Evolutionary conservation across 2,888 invertebrate genomes (phyloP), one percentile per base, ranked within the genome.

Genomic region (Caenorhabditis drosophilae): DNA sequence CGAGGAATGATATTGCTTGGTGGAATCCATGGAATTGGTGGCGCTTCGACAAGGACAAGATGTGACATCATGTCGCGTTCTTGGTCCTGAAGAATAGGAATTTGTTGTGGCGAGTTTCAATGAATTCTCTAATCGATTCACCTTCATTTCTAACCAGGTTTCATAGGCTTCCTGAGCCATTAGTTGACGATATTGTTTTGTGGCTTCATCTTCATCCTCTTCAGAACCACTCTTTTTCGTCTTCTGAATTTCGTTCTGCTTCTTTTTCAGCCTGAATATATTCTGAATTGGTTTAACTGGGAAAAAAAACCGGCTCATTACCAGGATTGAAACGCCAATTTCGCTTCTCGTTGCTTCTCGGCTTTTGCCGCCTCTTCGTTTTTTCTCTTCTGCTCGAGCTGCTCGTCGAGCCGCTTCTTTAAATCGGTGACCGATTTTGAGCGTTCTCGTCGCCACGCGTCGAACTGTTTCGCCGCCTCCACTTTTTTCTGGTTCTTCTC

Each of bases 401-500:
- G 31, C 23, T 63, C 47, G 12, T 50, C 56, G 36, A 42, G 2
- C 31, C 53, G 54, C 26, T 42, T 58, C 31, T 46, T 34, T 22
- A 56, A 44, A 16, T 58, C 58, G 1, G 34, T 27, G 26, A 53
- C 41, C 20, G 69, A 61, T 46, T 54, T 56, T 2, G 58, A 66
- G 35, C 69, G 38, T 34, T 68, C 64, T 27, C 46, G 36, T 18
- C 58, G 59, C 68, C 68, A 72, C 22, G 61, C 46, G 45, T 69
- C 60, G 35, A 63, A 69, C 9, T 59, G 61, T 58, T 66, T 42
- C 23, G 18, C 6, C 9, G 62, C 62, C 27, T 34, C 47, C 12
- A 22, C 77, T 77, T 27, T 70, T 69, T 38, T 74, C 57, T 20
- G 77, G 69, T 36, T 66, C 57, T 9, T 76, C 70, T 80, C 81